Percentiles rank a stretch among this genome's conserved stretches.
Evolutionary conservation across 2,888 invertebrate species (phyloP).

Genomic region (Tigriopus californicus): DNA sequence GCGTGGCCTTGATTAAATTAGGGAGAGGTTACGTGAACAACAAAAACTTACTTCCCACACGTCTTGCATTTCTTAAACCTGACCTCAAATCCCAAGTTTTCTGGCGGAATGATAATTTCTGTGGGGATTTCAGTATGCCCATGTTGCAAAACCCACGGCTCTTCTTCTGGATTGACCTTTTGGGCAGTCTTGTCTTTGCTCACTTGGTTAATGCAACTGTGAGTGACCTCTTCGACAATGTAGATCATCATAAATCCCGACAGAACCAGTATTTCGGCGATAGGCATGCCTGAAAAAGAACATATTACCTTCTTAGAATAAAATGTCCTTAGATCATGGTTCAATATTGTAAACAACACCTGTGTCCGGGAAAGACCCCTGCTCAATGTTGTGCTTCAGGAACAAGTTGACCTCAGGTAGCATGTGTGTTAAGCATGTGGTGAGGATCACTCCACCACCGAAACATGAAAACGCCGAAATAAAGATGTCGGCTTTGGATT

Average conservation of each 20-base stretch:
- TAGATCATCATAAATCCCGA: slow-evolving; percentile 55
- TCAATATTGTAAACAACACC: slow-evolving; percentile 18
- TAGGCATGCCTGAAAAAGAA: slow-evolving; percentile 34
- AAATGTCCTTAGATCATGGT: no score
- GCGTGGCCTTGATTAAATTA: slow-evolving; percentile 15
- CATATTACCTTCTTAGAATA: no score
- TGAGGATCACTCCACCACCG: slow-evolving; percentile 14
- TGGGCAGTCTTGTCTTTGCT: neutral
- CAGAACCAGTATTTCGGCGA: slow-evolving; percentile 52
- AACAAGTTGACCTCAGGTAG: slow-evolving; percentile 3
- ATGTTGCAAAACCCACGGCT: no score
- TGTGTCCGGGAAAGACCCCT: slow-evolving; percentile 24
- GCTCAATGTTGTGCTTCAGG: slow-evolving; percentile 11
- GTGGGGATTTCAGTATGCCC: no score
- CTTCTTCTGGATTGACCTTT: no score
- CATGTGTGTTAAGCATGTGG: slow-evolving; percentile 15
- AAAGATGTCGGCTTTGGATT: neutral
- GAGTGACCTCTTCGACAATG: slow-evolving; percentile 57
- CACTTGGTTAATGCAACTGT: slow-evolving; percentile 37
- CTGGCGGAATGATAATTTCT: no score
- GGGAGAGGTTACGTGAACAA: no score
- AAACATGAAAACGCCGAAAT: slow-evolving; percentile 5
- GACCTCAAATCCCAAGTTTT: no score
- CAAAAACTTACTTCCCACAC: no score
- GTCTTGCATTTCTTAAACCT: no score